Evolutionary conservation across 2,113 vertebrate species (phyloP), one percentile per base, ranked within the genome.

Genomic region (Trichechus manatus): DNA sequence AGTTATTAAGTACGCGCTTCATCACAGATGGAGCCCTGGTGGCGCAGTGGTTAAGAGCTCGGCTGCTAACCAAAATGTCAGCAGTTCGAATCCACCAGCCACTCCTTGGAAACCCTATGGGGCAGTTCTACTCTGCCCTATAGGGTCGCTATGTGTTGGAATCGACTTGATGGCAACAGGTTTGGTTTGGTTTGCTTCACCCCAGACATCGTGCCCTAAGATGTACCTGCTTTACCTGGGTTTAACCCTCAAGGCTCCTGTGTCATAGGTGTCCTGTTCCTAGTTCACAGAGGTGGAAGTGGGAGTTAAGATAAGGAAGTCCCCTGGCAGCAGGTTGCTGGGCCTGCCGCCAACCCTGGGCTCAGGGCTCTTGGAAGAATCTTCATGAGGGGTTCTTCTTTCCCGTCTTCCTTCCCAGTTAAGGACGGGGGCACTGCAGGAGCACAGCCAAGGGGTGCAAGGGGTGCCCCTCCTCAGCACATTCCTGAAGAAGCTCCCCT

Each of bases 201-300:
- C 39, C 39, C 39, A 39, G 39, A 39, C 39, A 39, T 39, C 39
- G 39, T 39, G 39, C 39, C 39, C 39, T 39, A 39, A 31, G 19
- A 14, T 2, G 0, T 19, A 14, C 6, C 19, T 47, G 63, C 56
- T 53, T 9, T 9, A 25, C 17, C 56, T 61, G 3, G 3, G 1
- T 11, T 33, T 42, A 44, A 1, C 42, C 89, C 66, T 33, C 59
- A 25, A 1, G 39, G 39, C 39, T 13, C 36, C 2, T 0, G 11
- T 4, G 36, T 25, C 27, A 13, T 11, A 1, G n/a, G 53, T 29
- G 4, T 8, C 5, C 6, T 42, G 29, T 19, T 50, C 25, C 19
- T 20, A 7, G 9, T 11, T 31, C 33, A 33, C 23, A 19, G 42
- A 31, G 53, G 56, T n/a, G n/a, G 13, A 25, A 44, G 22, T 1